Conservation (phyloP, 2,113 vertebrate genomes). For the Nerophis ophidion region DNA sequence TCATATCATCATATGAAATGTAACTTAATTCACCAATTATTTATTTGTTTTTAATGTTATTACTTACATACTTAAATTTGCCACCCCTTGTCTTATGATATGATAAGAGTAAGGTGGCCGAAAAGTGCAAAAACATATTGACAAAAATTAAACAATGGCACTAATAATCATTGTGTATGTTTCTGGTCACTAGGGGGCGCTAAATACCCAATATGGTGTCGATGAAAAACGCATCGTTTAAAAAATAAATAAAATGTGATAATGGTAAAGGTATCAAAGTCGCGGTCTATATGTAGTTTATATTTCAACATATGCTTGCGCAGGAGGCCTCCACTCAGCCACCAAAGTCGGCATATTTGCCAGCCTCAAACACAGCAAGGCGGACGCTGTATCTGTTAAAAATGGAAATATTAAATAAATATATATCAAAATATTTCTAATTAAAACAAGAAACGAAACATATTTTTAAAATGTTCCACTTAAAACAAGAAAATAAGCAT, state of each 20-base stretch:
- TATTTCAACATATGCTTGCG: background rate
- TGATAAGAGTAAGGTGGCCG: too few species aligned
- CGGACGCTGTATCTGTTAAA: constrained; percentile 7
- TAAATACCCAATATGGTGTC: background rate
- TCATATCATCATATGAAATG: too few species aligned
- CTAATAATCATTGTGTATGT: background rate
- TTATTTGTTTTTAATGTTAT: too few species aligned
- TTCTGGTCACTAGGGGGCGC: constrained; percentile 15
- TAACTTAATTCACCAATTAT: too few species aligned
- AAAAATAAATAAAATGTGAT: background rate
- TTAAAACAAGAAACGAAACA: too few species aligned
- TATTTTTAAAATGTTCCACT: too few species aligned
- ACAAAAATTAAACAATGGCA: background rate
- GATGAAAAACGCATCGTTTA: constrained; percentile 4
- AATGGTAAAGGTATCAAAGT: background rate
- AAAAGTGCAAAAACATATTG: too few species aligned
- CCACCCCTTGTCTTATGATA: too few species aligned
- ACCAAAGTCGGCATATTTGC: constrained; percentile 7
- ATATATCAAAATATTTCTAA: too few species aligned
- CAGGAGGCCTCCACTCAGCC: constrained; percentile 21
- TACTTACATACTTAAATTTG: too few species aligned
- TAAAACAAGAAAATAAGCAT: too few species aligned
- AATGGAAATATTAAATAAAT: background rate
- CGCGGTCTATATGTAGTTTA: background rate
- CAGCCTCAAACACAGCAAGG: constrained; percentile 34